Percentiles rank a stretch among this genome's conserved stretches.
phyloP scores from a whole-genome alignment of 2,113 vertebrate species.

The Psilopogon haemacephalus region DNA sequence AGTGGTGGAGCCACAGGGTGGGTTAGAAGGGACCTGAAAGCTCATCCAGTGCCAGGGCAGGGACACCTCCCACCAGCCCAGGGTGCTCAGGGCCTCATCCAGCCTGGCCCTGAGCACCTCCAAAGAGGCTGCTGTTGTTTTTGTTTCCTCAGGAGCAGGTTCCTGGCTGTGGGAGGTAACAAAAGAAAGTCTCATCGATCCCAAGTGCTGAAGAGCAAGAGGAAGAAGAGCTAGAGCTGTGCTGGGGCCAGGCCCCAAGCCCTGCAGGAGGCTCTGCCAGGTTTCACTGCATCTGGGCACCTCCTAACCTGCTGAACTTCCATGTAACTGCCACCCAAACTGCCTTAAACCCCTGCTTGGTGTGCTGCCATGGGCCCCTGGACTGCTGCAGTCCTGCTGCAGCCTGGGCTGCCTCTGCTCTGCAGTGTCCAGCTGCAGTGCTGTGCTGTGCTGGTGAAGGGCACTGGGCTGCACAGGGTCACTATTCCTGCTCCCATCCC shows the following conservation, averaged over 20 bases:
- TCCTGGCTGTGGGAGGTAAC: not conserved
- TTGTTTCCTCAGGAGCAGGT: not conserved
- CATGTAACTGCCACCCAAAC: not conserved
- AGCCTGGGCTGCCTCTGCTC: not conserved
- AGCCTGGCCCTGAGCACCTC: too few species aligned
- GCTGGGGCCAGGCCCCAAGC: not conserved
- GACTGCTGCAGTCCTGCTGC: rapidly evolving
- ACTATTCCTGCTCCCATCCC: rapidly evolving
- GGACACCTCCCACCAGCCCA: too few species aligned
- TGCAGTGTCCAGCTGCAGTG: too few species aligned
- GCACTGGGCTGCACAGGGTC: not conserved
- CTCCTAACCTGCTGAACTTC: not conserved
- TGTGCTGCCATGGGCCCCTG: not conserved
- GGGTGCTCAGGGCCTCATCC: too few species aligned
- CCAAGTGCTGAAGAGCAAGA: not conserved
- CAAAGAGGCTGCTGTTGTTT: too few species aligned
- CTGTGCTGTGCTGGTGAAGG: too few species aligned
- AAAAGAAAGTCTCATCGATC: not conserved
- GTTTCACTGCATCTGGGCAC: not conserved
- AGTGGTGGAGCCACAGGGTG: not conserved
- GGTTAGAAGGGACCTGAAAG: too few species aligned
- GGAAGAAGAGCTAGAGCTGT: slow-evolving; percentile 55
- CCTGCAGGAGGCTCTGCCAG: not conserved
- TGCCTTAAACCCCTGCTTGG: not conserved
- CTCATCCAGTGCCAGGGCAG: too few species aligned